Conservation (phyloP, 23 tunicate genomes). For the Botrylloides violaceus region DNA sequence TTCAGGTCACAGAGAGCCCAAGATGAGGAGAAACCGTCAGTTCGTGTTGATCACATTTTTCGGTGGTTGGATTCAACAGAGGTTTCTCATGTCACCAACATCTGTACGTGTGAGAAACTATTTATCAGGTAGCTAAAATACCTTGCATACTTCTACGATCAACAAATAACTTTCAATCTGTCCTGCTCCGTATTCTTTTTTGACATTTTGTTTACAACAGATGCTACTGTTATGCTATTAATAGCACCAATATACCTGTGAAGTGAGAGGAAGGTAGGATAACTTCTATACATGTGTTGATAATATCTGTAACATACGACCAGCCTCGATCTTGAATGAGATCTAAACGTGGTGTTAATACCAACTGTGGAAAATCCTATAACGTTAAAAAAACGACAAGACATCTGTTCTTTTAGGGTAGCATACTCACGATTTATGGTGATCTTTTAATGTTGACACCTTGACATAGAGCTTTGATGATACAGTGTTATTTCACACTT, state of each 20-base stretch:
- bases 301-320: not conserved
- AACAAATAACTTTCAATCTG: not conserved
- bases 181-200: not conserved
- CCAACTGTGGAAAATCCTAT: not conserved
- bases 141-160: not conserved
- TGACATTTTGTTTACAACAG: not conserved
- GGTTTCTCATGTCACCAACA: not conserved
- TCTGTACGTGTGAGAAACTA: not conserved
- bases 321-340: not conserved
- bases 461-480: not conserved
- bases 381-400: not conserved
- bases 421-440: not conserved
- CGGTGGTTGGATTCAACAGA: slow-evolving; percentile 1
- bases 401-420: not conserved
- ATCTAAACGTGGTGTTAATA: not conserved
- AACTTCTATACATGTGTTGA: not conserved
- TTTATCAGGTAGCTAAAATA: not conserved
- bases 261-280: not conserved
- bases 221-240: not conserved
- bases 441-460: slow-evolving; percentile 4
- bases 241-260: not conserved
- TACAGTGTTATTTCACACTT: slow-evolving; percentile 11
- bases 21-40: not conserved
- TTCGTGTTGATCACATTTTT: not conserved
- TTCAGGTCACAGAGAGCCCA: not conserved